Evolutionary conservation across 2,888 invertebrate genomes (phyloP).

Genomic region (Achlya flavicornis): DNA sequence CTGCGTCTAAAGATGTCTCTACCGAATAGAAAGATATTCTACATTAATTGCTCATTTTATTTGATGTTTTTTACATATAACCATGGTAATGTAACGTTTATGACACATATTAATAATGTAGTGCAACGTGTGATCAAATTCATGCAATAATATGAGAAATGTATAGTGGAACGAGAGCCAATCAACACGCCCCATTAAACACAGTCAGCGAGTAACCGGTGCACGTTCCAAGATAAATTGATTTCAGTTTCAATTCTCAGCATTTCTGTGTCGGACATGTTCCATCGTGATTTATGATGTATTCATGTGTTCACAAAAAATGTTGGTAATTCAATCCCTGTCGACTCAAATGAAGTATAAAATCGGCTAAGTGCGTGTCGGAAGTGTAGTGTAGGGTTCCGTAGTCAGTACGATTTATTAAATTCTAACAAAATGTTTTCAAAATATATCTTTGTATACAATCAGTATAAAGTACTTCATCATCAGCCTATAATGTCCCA

Average conservation of each 20-base stretch:
- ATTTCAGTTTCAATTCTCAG: constrained; percentile 28
- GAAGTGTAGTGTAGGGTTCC: neutral
- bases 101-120: neutral
- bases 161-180: constrained; percentile 20
- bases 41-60: no score
- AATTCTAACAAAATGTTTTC: no score
- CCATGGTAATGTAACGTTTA: no score
- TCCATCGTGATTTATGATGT: constrained; percentile 32
- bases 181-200: constrained; percentile 29
- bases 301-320: constrained; percentile 11
- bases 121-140: neutral
- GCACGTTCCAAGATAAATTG: constrained; percentile 26
- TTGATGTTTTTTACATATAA: no score
- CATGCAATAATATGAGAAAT: constrained; percentile 12
- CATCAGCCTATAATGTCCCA: no score
- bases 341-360: neutral
- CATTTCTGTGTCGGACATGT: constrained; percentile 21
- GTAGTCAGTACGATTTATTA: no score
- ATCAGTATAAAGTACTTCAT: no score
- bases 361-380: neutral
- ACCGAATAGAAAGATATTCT: no score
- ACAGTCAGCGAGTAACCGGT: constrained; percentile 5
- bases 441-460: no score
- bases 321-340: constrained; percentile 1
- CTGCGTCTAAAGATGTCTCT: no score